Base-by-base conservation (phyloP, 1,140 invertebrate genomes). In the Riptortus pedestris region DNA sequence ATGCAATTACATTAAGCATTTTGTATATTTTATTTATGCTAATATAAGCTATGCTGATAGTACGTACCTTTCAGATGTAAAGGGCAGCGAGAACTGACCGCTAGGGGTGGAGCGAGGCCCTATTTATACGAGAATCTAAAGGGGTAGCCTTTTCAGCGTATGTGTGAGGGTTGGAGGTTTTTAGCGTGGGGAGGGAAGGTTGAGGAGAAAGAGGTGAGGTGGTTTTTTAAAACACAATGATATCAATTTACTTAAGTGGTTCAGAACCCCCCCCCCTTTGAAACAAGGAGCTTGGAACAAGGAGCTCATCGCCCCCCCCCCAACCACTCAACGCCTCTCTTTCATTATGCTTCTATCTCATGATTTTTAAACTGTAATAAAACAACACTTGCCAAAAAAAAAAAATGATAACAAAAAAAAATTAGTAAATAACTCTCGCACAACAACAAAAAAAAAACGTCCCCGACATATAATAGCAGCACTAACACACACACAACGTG, bases 221-320 rank as follows among this genome's bases (percentile, higher is more conserved):
- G 22, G 22, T 22, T 47, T 55, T 55, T 55, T 55, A 18, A 59
- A 18, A 26, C 29, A 33, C 28, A 59, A 59, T 59, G 57, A 22
- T 29, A 59, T 59, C 57, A 59, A 59, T 59, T 59, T 59, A 59
- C 57, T 29, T 59, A 33, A 59, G 57, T 59, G 57, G 57, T 33
- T 4, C 4, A n/a, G 16, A n/a, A 9, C 22, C 22, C 22, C 16
- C n/a, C 18, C 16, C 48, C 7, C 48, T 24, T n/a, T n/a, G n/a
- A 2, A 24, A 55, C 27, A 59, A 33, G 22, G 31, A 1, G 27
- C 1, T 2, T 24, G 14, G 31, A 55, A 55, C 51, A 55, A 55
- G 51, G 20, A 18, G 1, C 24, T 27, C 45, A 47, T 22, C 3
- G 43, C 43, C 45, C 18, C n/a, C n/a, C n/a, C n/a, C n/a, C n/a